phyloP scores from a whole-genome alignment of 2,888 invertebrate genomes.

The Sinohyriopsis cumingii region DNA sequence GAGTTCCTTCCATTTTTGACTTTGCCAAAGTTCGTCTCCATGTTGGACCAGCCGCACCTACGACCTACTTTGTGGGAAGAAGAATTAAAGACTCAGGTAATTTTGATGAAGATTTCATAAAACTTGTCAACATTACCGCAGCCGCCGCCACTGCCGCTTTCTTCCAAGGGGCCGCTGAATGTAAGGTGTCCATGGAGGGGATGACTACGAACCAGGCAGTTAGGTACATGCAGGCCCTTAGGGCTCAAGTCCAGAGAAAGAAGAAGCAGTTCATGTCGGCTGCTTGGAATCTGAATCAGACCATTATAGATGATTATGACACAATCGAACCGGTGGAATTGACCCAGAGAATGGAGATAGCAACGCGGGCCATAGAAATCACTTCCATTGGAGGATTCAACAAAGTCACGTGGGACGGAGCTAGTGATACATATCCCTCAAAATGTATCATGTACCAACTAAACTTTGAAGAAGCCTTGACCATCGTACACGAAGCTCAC shows the following conservation, averaged over 20 bases:
- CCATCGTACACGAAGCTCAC: constrained; percentile 33
- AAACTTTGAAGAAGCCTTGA: constrained; percentile 27
- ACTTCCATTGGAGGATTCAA: constrained; percentile 38
- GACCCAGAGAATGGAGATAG: constrained; percentile 40
- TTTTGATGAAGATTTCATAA: constrained; percentile 50
- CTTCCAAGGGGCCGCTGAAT: constrained; percentile 49
- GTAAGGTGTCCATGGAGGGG: constrained; percentile 50
- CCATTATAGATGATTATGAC: constrained; percentile 36
- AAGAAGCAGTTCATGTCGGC: constrained; percentile 45
- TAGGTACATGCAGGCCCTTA: constrained; percentile 41
- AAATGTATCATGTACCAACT: constrained; percentile 38
- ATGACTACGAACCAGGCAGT: constrained; percentile 45
- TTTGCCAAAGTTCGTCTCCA: constrained; percentile 50
- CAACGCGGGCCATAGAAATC: constrained; percentile 42
- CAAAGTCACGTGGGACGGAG: constrained; percentile 39
- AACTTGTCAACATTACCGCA: constrained; percentile 47
- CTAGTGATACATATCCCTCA: constrained; percentile 24
- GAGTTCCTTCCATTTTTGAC: constrained; percentile 48
- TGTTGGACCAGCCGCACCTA: constrained; percentile 47
- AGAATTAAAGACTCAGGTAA: constrained; percentile 48
- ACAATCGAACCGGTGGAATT: constrained; percentile 11
- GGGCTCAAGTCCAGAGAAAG: constrained; percentile 40
- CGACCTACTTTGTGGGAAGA: constrained; percentile 49
- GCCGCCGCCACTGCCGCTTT: constrained; percentile 47
- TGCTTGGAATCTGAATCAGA: constrained; percentile 54